Conservation (phyloP, 2,797 vertebrate genomes). For the Paguma larvata region DNA sequence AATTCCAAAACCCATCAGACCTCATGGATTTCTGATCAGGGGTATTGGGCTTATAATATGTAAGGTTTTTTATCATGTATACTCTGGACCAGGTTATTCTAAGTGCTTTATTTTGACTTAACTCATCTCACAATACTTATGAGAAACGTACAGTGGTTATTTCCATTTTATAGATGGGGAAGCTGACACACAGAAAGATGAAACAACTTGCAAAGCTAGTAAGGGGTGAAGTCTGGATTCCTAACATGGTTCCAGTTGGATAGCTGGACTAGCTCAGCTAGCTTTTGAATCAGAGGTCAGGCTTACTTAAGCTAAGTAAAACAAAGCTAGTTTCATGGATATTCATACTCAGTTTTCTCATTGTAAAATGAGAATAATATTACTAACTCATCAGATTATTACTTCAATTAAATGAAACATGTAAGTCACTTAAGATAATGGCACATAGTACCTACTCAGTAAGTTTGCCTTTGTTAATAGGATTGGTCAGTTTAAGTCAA, state of each 20-base stretch:
- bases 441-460: neutral
- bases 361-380: constrained; percentile 5
- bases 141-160: neutral
- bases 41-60: neutral
- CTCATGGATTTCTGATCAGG: constrained; percentile 9
- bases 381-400: neutral
- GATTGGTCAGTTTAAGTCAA: neutral
- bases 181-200: neutral
- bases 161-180: neutral
- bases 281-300: constrained; percentile 13
- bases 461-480: neutral
- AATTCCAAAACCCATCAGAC: neutral
- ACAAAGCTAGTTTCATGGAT: neutral
- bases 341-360: neutral
- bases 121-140: neutral
- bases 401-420: neutral
- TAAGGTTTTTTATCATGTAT: neutral
- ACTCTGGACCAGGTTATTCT: neutral
- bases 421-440: neutral
- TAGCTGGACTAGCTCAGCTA: neutral
- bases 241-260: neutral
- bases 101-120: neutral
- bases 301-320: neutral
- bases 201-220: neutral
- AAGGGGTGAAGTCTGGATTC: neutral